Percentiles rank a stretch among this genome's conserved stretches.
Evolutionary conservation across 2,797 vertebrate genomes (phyloP).

Genomic region (Pipistrellus kuhlii): DNA sequence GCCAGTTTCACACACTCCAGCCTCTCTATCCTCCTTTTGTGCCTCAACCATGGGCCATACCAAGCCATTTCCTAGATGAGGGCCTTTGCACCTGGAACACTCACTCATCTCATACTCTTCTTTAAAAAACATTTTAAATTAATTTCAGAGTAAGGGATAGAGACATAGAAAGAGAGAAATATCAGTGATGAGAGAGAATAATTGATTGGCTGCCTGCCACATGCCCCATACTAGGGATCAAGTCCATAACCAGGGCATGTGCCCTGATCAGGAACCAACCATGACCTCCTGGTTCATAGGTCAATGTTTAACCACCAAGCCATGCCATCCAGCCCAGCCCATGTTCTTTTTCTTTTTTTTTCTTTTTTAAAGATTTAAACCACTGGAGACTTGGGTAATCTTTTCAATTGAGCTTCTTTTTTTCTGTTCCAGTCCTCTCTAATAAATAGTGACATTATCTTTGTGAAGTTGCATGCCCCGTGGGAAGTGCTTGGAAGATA

Average conservation of each 20-base stretch:
- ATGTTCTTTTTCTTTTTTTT: background rate
- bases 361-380: conserved; percentile 8
- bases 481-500: conserved; percentile 98
- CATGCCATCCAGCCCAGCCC: too few species aligned
- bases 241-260: too few species aligned
- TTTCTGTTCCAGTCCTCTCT: conserved; percentile 92
- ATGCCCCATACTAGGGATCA: too few species aligned
- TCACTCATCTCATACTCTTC: background rate
- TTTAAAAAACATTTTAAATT: too few species aligned
- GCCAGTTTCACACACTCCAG: background rate
- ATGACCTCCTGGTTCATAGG: too few species aligned
- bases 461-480: conserved; percentile 96
- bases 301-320: too few species aligned
- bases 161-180: too few species aligned
- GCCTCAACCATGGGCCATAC: background rate
- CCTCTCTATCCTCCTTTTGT: background rate
- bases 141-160: too few species aligned
- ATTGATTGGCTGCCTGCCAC: too few species aligned
- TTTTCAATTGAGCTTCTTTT: conserved; percentile 82
- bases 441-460: conserved; percentile 96
- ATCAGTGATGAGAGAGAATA: too few species aligned
- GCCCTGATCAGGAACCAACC: too few species aligned
- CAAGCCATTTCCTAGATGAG: background rate
- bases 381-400: conserved; percentile 25
- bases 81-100: background rate